Percentiles rank a stretch among this genome's conserved stretches.
Conservation (phyloP, 2,797 vertebrate species). For the Molossus alvarezi region DNA sequence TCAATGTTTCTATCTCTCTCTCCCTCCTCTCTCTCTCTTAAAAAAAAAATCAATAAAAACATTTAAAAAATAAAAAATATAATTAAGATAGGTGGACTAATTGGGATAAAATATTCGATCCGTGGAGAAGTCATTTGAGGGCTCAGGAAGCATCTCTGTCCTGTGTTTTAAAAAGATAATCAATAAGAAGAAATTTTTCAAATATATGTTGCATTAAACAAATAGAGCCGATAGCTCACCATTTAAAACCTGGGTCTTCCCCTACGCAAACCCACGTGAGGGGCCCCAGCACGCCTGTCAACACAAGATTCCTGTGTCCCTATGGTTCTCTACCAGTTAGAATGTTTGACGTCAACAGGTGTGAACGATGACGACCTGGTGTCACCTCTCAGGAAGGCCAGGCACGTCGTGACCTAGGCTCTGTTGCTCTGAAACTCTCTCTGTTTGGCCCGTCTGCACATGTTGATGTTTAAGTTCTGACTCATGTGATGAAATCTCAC, state of each 20-base stretch:
- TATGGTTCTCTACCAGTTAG: neutral
- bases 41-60: too few species aligned
- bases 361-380: neutral
- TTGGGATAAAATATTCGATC: slow-evolving; percentile 23
- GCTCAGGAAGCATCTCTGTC: neutral
- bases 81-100: slow-evolving; percentile 23
- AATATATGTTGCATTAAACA: slow-evolving; percentile 9
- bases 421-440: neutral
- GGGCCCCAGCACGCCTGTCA: neutral
- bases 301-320: slow-evolving; percentile 32
- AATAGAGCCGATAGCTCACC: slow-evolving; percentile 51
- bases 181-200: slow-evolving; percentile 65
- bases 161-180: slow-evolving; percentile 45
- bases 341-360: neutral
- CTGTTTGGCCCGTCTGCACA: neutral
- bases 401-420: neutral
- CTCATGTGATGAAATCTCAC: neutral
- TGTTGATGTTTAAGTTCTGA: neutral
- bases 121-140: neutral
- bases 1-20: too few species aligned
- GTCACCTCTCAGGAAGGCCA: neutral
- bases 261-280: neutral
- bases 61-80: neutral
- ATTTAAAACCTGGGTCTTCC: neutral
- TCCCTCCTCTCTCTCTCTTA: too few species aligned